Conservation (phyloP, 2,888 invertebrate genomes). For the Elegia similella region DNA sequence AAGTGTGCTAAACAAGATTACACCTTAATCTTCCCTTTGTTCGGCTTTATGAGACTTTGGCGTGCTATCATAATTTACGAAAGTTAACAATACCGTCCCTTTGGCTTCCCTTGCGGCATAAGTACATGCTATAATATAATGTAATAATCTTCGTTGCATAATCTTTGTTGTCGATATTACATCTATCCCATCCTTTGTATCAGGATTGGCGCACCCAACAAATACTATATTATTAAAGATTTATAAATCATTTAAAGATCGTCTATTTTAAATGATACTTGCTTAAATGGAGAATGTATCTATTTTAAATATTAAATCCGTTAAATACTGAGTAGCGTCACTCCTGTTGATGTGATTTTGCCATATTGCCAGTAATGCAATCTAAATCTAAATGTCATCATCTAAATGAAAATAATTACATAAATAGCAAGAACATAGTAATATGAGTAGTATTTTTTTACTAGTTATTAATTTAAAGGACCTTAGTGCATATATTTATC, state of each 20-base stretch:
- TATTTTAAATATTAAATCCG: background rate
- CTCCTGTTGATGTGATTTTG: background rate
- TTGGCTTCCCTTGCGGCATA: background rate
- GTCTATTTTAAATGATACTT: too few relatives aligned
- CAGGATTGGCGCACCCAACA: too few relatives aligned
- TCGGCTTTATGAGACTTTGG: slow-evolving; percentile 14
- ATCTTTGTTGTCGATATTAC: background rate
- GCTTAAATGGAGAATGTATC: too few relatives aligned
- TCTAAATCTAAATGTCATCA: background rate
- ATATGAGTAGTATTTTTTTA: too few relatives aligned
- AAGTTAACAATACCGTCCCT: slow-evolving; percentile 7
- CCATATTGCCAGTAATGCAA: background rate
- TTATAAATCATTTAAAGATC: too few relatives aligned
- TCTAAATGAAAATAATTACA: background rate
- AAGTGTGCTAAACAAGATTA: slow-evolving; percentile 17
- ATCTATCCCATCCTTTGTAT: too few relatives aligned
- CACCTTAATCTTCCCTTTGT: slow-evolving; percentile 17
- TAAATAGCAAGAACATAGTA: too few relatives aligned
- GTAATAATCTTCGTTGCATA: background rate
- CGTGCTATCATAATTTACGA: slow-evolving; percentile 15
- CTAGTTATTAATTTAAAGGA: too few relatives aligned
- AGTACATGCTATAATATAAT: too few relatives aligned
- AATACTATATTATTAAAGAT: too few relatives aligned
- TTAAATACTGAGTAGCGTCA: background rate
- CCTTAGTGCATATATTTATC: too few relatives aligned